Evolutionary conservation across 2,888 invertebrate genomes (phyloP), one percentile per base, ranked within the genome.

Genomic region (Rhingia campestris): DNA sequence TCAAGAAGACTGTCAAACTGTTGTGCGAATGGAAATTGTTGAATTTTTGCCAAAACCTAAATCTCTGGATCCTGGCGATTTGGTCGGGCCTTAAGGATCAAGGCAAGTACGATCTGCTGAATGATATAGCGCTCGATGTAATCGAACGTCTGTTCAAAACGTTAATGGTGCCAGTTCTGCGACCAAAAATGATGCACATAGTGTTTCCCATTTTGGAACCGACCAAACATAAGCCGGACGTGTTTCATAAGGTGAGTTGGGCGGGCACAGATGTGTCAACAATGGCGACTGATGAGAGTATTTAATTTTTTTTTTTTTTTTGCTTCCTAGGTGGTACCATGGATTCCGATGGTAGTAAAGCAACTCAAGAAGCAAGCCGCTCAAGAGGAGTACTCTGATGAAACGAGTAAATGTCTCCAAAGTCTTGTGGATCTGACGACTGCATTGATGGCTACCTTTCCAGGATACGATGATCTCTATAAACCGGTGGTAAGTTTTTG

Each of bases 1-100:
- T 95, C 6, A 92, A 93, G 14, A 93, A 93, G 59, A 94, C 95
- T 0, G 91, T 96, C 3, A 92, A 92, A 22, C 93, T 94, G 56
- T 91, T 96, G 0, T 95, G 95, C 88, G 91, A 91, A n/a, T 96
- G 96, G 95, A 92, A 93, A 0, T 92, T 92, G 69, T 94, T 94
- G 92, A 93, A 93, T 32, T 93, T 93, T 80, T 94, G 94, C 0
- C 93, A 94, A 3, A 93, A 93, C 54, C 91, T 96, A 0, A 94
- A 94, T 33, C 92, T 93, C 7, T 94, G 96, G 93, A 93, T 95
- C 1, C 91, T 94, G 87, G 93, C 94, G 3, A 94, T 95, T 86
- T 93, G 96, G 87, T 93, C 92, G 86, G 94, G 94, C 0, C 90
- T 96, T 33, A 94, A 94, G 89, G 93, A 93, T 86, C 93, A 92